Evolutionary conservation across 2,888 invertebrate genomes (phyloP).

Genomic region (Leistus spinibarbis): DNA sequence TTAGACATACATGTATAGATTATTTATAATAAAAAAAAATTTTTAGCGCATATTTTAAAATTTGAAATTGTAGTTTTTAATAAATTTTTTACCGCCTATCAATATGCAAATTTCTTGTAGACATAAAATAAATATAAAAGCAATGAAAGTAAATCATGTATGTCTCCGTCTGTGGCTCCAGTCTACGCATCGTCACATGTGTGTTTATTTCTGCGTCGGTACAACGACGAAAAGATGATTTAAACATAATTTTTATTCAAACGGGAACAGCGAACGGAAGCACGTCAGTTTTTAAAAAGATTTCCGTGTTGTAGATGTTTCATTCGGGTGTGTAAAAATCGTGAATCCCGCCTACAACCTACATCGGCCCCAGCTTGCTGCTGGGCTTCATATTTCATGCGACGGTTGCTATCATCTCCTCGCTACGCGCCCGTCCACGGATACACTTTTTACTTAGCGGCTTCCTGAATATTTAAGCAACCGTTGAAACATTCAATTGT

Average conservation of each 20-base stretch:
- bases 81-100: not conserved
- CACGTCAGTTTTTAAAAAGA: slow-evolving; percentile 20
- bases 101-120: no score
- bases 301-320: slow-evolving; percentile 24
- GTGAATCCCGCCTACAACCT: not conserved
- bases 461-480: slow-evolving; percentile 36
- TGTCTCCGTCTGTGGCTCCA: not conserved
- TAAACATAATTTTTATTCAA: slow-evolving; percentile 27
- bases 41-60: no score
- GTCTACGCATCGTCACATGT: slow-evolving; percentile 9
- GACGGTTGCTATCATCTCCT: slow-evolving; percentile 25
- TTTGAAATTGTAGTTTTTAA: no score
- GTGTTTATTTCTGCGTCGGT: not conserved
- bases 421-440: slow-evolving; percentile 10
- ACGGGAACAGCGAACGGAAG: slow-evolving; percentile 1
- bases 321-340: slow-evolving; percentile 12
- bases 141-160: not conserved
- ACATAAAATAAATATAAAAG: slow-evolving; percentile 7
- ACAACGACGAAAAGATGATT: slow-evolving; percentile 17
- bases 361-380: not conserved
- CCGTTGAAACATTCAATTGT: slow-evolving; percentile 36
- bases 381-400: slow-evolving; percentile 23
- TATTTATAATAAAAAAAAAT: no score
- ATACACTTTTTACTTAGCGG: slow-evolving; percentile 36
- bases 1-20: no score